Base-by-base conservation (phyloP, 2,888 invertebrate genomes). In the Amiota communis region DNA sequence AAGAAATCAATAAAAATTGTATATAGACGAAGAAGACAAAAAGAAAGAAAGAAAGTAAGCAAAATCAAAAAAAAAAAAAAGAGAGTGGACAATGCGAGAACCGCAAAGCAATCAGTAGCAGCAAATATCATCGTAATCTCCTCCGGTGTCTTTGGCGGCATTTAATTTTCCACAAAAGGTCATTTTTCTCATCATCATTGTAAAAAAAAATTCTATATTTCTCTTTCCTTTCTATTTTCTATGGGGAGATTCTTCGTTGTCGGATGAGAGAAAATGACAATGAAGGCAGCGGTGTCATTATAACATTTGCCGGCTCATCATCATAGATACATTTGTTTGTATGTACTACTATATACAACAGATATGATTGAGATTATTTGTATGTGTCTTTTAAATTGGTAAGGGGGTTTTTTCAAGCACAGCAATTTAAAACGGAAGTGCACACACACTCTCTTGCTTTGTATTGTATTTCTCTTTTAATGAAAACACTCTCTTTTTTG, bases 361-460 rank as follows among this genome's bases (percentile, higher is more conserved):
- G 36, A 36, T 36, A 36, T 36, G 36, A 36, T 36, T 36, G 36
- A 0, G 36, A 36, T 36, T 36, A 6, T 2, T 1, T 13, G 10
- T 17, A 9, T 57, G 11, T 57, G 15, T 57, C 2, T 57, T 10
- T 3, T 36, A 36, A 36, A 36, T 0, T 36, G 36, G 36, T 36
- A 36, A 36, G 36, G 36, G 36, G 3, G 1, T 6, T 36, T 36
- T 36, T 36, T 36, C 36, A 36, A 36, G 6, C 8, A 36, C 4
- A 36, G 4, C 53, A 57, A 36, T 36, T 36, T 9, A 57, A 57
- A 57, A 17, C 57, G 57, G 57, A 57, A 57, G 57, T 77, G 72
- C 74, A 76, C 75, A 63, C 75, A 69, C 77, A 73, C 73, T 74
- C 77, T 75, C 73, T 72, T 71, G 61, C 17, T 75, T n/a, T 68